A percentile compares a stretch with the other conserved stretches of the same genome.
phyloP scores from a whole-genome alignment of 1,140 invertebrate genomes.

The Oedothorax gibbosus region DNA sequence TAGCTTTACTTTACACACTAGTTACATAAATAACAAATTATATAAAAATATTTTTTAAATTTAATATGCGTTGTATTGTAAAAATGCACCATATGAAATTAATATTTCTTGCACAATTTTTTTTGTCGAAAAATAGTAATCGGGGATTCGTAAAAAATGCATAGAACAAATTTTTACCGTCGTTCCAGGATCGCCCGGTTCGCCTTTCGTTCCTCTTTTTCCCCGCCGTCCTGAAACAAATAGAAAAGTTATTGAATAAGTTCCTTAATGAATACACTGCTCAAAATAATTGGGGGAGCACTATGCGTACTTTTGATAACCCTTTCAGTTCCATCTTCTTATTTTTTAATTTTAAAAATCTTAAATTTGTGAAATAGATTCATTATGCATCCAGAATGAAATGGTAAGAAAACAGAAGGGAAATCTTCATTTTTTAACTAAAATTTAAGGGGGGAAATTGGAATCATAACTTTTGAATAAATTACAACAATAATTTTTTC shows the following conservation, averaged over 20 bases:
- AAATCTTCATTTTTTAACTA: too few relatives aligned
- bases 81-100: not conserved
- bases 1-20: too few relatives aligned
- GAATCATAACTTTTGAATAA: too few relatives aligned
- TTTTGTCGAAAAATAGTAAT: not conserved
- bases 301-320: too few relatives aligned
- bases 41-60: too few relatives aligned
- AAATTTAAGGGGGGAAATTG: too few relatives aligned
- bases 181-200: slow-evolving; percentile 78
- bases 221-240: slow-evolving; percentile 85
- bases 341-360: not conserved
- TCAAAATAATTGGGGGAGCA: not conserved
- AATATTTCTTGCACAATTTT: not conserved
- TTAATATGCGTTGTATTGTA: not conserved
- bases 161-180: slow-evolving; percentile 13
- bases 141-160: not conserved
- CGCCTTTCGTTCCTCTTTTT: slow-evolving; percentile 89
- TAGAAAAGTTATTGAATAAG: slow-evolving; percentile 65
- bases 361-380: too few relatives aligned
- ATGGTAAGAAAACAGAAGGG: too few relatives aligned
- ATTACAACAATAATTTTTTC: too few relatives aligned
- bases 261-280: not conserved
- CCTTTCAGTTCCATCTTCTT: too few relatives aligned
- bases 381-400: too few relatives aligned
- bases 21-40: too few relatives aligned